These are phyloP conservation scores for Lathamus discolor DNA, from an alignment of 2,113 vertebrate genomes.

Conservation along the genomic window DNA sequence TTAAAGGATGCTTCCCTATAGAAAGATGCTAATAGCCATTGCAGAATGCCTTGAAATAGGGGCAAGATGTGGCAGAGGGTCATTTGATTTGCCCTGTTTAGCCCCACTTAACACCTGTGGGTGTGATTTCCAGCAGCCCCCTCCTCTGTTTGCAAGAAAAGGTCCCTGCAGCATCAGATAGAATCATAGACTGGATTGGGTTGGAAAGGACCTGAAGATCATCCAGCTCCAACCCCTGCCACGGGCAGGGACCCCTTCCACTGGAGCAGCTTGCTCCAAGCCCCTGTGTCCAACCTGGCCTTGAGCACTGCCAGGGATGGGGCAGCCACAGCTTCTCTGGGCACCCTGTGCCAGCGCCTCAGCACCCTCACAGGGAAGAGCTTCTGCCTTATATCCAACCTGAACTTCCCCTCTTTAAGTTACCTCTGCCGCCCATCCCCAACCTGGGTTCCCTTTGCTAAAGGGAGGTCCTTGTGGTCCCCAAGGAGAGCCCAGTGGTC, in stretches of 20 bases:
- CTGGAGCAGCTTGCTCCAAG: neutral
- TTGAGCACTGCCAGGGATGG: too few species aligned
- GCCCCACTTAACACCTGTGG: neutral
- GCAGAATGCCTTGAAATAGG: neutral
- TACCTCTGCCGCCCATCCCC: neutral
- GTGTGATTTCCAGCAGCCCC: neutral
- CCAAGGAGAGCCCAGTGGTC: accelerated
- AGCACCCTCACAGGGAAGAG: neutral
- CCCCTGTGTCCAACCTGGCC: too few species aligned
- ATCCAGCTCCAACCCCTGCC: neutral
- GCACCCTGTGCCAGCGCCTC: neutral
- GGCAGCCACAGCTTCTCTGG: neutral
- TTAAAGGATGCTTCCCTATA: neutral
- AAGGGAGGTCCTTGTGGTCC: neutral
- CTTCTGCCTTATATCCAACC: neutral
- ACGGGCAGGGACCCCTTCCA: neutral
- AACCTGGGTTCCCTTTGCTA: neutral
- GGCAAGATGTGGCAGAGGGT: neutral
- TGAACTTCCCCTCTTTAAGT: neutral
- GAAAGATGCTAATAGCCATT: neutral
- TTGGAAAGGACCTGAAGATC: neutral
- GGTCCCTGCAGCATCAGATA: accelerated
- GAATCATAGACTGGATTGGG: neutral
- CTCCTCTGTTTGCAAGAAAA: neutral
- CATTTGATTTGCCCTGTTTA: neutral